Evolutionary conservation across 2,888 invertebrate species (phyloP), one percentile per base, ranked within the genome.

Genomic region (Pristionchus entomophagus): DNA sequence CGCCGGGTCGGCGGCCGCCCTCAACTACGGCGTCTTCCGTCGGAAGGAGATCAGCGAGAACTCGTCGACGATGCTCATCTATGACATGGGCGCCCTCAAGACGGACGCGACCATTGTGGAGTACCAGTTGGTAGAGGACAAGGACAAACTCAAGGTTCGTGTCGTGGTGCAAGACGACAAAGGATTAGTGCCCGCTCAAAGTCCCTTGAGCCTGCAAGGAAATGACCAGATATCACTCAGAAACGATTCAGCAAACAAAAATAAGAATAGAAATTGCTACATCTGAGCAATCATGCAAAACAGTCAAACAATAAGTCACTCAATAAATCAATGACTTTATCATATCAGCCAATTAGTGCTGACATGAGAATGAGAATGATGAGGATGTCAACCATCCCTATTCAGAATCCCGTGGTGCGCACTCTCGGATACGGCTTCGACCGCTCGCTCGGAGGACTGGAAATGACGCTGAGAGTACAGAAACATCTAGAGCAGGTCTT

Each of bases 81-180:
- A 97, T 94, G 99, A 99, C 94, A 97, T 99, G 97, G 99, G 99
- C 12, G 97, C 99, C 0, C 96, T 96, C 12, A 97, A 97, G 87
- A 65, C 81, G 51, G 84, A 49, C 26, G 84, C 65, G 2, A 59
- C 82, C 10, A 73, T 86, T n/a, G 53, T 86, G 2, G 86, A 86
- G 26, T 85, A 77, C 29, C 73, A 77, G 53, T n/a, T 77, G 38
- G 73, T 77, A 1, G 85, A 85, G 41, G 85, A 85, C n/a, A 85
- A 85, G 56, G 85, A 85, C 41, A 85, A 73, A 38, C 19, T 56
- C 32, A 83, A 59, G 77, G 77, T 84, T 6, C 45, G 45, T n/a
- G n/a, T n/a, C n/a, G n/a, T n/a, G n/a, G n/a, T n/a, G n/a, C n/a
- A n/a, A n/a, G n/a, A n/a, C n/a, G n/a, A n/a, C n/a, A n/a, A n/a